Base-by-base conservation (phyloP, 2,888 invertebrate species). In the Dione juno region DNA sequence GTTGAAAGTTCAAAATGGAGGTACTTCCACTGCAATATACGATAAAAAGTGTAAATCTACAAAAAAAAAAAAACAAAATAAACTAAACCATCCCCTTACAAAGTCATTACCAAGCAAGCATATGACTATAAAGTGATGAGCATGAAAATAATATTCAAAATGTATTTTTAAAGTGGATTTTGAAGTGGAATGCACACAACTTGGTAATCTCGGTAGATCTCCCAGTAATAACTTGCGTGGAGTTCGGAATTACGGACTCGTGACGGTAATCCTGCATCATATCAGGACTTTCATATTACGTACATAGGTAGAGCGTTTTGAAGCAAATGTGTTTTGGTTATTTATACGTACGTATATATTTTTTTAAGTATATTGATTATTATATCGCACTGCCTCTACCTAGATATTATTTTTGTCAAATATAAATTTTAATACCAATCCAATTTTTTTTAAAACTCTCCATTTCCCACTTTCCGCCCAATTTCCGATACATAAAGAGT, bases 191-290 rank as follows among this genome's bases (percentile, higher is more conserved):
- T 14, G 59, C 43, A 43, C 21, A 61, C 54, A 54, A 54, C 21
- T 50, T 35, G 50, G 48, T 64, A 64, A 67, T 67, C 50, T 67
- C 35, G 19, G 50, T 40, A 28, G 48, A 67, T 67, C 59, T 40
- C 59, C 28, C 41, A 14, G 59, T 59, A 67, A 67, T 50, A 59
- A 59, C 67, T 59, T 50, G 53, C 40, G 35, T 54, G 66, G 50
- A 67, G 41, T 50, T n/a, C 43, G 37, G 45, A 8, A 16, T 66
- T 35, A 57, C 35, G 45, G 14, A 35, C 37, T 66, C 37, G 37
- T 45, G 19, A 66, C 37, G 37, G 37, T 66, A 66, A 66, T 66
- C 66, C 66, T 35, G 57, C 28, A n/a, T 61, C 59, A 61, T 61
- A 21, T 41, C 43, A 61, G 28, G 14, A 43, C 28, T 28, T n/a